A percentile compares a stretch with the other conserved stretches of the same genome.
Evolutionary conservation across 1,140 invertebrate species (phyloP).

Genomic region (Mya arenaria): DNA sequence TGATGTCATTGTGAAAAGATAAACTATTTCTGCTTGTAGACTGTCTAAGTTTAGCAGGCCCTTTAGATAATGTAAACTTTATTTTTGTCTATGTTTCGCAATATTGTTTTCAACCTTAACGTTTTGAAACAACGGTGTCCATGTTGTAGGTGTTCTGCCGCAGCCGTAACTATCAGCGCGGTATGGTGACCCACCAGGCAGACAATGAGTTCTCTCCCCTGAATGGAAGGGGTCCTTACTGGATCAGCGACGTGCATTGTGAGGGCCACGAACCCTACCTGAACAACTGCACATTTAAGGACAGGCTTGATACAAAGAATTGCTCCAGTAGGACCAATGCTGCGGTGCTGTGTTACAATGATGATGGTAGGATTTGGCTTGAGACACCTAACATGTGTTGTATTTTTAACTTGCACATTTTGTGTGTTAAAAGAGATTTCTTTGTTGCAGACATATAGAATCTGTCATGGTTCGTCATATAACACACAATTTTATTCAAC

Average conservation of each 20-base stretch:
- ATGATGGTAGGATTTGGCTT: slow-evolving; percentile 67
- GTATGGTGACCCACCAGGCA: slow-evolving; percentile 70
- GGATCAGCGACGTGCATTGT: slow-evolving; percentile 74
- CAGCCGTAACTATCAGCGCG: slow-evolving; percentile 55
- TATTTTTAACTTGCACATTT: neutral
- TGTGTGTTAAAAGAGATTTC: too few relatives aligned
- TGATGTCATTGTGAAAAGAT: too few relatives aligned
- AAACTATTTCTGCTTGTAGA: too few relatives aligned
- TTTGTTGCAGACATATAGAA: too few relatives aligned
- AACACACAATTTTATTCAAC: too few relatives aligned
- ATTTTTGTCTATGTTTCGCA: too few relatives aligned
- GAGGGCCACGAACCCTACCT: slow-evolving; percentile 66
- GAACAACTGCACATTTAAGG: slow-evolving; percentile 66
- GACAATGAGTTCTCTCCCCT: slow-evolving; percentile 54
- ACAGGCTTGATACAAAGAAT: slow-evolving; percentile 64
- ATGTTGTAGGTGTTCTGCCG: slow-evolving; percentile 72
- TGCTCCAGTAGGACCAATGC: slow-evolving; percentile 68
- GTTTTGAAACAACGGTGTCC: too few relatives aligned
- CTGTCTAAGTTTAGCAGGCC: too few relatives aligned
- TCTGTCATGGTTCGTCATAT: too few relatives aligned
- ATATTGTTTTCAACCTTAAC: too few relatives aligned
- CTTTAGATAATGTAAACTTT: too few relatives aligned
- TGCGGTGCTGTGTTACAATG: slow-evolving; percentile 70
- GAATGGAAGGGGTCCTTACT: slow-evolving; percentile 68
- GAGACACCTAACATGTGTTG: too few relatives aligned